Evolutionary conservation across 2,797 vertebrate species (phyloP), one percentile per base, ranked within the genome.

Genomic region (Masticophis lateralis): DNA sequence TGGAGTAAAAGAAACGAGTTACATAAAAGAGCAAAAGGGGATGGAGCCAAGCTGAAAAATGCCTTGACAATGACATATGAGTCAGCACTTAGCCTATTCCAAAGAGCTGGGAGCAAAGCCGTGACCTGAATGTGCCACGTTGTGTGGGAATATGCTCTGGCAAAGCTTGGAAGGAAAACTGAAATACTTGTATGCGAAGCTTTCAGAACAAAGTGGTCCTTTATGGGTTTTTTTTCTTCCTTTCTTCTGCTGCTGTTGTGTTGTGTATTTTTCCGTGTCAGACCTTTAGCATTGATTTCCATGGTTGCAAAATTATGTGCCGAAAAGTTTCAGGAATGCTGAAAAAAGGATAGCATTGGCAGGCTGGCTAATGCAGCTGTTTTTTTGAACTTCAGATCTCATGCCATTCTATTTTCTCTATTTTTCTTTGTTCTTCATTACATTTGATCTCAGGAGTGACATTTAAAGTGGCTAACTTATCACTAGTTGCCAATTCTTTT

Each of bases 341-440:
- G 61, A 13, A 8, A 93, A 37, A 57, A 59, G 79, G 18, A 59
- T 53, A 53, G 53, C 43, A 12, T 1, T 0, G 57, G 55, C 86
- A 66, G 57, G 18, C 93, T 96, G 91, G 69, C 2, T 11, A 93
- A 53, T 87, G 91, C 91, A 95, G 89, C 94, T 95, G 88, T 59
- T 18, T 61, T 83, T 94, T 93, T 90, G 92, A 91, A 93, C 91
- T 88, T 91, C 0, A 0, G 27, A 92, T 92, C 20, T 37, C 61
- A 63, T 91, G 9, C 74, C 79, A 37, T 96, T 94, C 93, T 90
- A 25, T 74, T 66, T 93, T 4, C 32, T 94, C 93, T 90, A 25
- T 74, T 66, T 93, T 3, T 43, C 89, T 95, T 59, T 90, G 51
- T 61, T 6, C n/a, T 89, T 43, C 0, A 0, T 93, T 16, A 0